Conservation (phyloP, 1,140 invertebrate genomes). For the Chlorops oryzae region DNA sequence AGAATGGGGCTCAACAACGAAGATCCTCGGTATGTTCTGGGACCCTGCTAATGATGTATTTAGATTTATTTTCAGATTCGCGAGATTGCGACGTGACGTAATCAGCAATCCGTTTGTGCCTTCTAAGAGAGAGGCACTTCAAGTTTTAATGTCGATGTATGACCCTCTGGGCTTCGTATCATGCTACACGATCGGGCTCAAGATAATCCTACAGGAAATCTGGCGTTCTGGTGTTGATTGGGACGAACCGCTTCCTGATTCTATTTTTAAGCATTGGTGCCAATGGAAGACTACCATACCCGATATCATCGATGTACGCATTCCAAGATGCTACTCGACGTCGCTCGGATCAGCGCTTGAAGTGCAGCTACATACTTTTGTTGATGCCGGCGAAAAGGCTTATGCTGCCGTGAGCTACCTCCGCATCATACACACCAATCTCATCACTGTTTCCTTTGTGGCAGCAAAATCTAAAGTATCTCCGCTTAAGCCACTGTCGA, state of each 20-base stretch:
- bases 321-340: too few species aligned
- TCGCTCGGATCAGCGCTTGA: too few species aligned
- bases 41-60: not conserved
- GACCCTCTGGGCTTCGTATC: constrained; percentile 39
- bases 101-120: not conserved
- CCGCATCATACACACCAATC: not conserved
- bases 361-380: too few species aligned
- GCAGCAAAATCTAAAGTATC: not conserved
- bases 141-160: constrained; percentile 26
- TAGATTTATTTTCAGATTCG: not conserved
- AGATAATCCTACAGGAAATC: constrained; percentile 39
- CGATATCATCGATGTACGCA: too few species aligned
- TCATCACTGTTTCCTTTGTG: not conserved
- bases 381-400: too few species aligned
- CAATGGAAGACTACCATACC: too few species aligned
- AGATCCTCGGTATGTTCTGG: not conserved
- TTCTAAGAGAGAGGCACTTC: constrained; percentile 22
- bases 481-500: not conserved
- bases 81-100: not conserved
- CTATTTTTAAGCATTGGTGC: not conserved
- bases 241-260: constrained; percentile 26
- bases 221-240: constrained; percentile 35
- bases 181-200: constrained; percentile 26
- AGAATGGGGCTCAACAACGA: too few species aligned
- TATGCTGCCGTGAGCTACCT: not conserved